A percentile compares a stretch with the other conserved stretches of the same genome.
Evolutionary conservation across 2,797 vertebrate genomes (phyloP).

Genomic region (Cyclopterus lumpus): DNA sequence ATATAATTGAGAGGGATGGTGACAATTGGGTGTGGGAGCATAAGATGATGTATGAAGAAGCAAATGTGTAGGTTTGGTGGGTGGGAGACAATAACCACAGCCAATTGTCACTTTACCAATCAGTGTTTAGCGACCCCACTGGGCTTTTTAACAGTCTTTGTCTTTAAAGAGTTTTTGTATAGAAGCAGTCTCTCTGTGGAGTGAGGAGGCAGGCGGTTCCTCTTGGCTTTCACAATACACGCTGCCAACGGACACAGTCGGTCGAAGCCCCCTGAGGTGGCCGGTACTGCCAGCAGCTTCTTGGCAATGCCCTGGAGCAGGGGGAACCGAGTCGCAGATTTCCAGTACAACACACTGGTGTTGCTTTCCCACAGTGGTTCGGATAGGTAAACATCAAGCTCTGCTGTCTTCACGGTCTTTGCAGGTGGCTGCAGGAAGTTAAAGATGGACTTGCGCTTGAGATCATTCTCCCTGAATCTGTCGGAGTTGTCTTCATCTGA

Average conservation of each 20-base stretch:
- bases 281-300: conserved; percentile 78
- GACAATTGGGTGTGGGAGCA: not conserved
- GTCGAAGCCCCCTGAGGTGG: conserved; percentile 82
- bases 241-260: conserved; percentile 79
- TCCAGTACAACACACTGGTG: conserved; percentile 78
- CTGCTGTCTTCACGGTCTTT: conserved; percentile 67
- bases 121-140: conserved; percentile 40
- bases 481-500: conserved; percentile 37
- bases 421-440: conserved; percentile 61
- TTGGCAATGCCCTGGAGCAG: conserved; percentile 71
- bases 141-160: conserved; percentile 48
- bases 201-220: conserved; percentile 79
- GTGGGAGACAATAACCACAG: not conserved
- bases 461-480: conserved; percentile 7
- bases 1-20: not conserved
- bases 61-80: not conserved
- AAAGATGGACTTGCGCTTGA: conserved; percentile 75
- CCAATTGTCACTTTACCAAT: not conserved
- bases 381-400: conserved; percentile 77
- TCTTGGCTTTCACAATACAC: conserved; percentile 78
- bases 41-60: not conserved
- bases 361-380: conserved; percentile 68
- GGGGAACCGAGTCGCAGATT: conserved; percentile 72
- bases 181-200: conserved; percentile 84
- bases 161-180: conserved; percentile 74